Evolutionary conservation across 2,888 invertebrate species (phyloP), one percentile per base, ranked within the genome.

Genomic region (Cheilosia soror): DNA sequence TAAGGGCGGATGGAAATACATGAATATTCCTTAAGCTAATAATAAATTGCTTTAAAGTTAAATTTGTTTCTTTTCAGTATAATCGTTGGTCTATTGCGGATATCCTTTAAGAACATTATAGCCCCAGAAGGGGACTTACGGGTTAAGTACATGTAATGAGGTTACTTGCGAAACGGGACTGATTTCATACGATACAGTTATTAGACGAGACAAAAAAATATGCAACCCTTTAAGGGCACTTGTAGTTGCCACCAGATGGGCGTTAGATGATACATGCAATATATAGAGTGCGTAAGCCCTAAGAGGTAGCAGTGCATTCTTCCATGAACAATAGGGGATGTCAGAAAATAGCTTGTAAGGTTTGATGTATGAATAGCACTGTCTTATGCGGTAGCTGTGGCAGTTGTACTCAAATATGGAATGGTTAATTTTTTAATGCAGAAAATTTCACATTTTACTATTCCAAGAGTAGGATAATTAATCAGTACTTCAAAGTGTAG

Each of bases 11-110:
- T 62, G 53, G 29, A 68, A 69, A 60, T 51, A 47, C 77, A 72
- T 65, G 71, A 65, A 71, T 79, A 79, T 79, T 79, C 65, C 71
- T 71, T 58, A 72, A 79, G 78, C 71, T 72, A 78, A 79, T 72
- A 79, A 78, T 63, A 65, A 79, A 79, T 71, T 63, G 65, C 63
- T 57, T 71, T 69, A 47, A 78, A 71, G 49, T 20, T 42, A 51
- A 25, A 72, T 33, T 68, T 37, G 27, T 13, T 6, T 58, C 40
- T 60, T 60, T 60, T 33, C 57, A 55, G 68, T 68, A 20, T 20
- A 53, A 69, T 53, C 49, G 68, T 44, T 55, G 63, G 49, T 63
- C 47, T 55, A 75, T 60, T 69, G 77, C 62, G 68, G 60, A 69
- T 66, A 65, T 77, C 53, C 58, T 62, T 77, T 25, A 68, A 60